A percentile compares a stretch with the other conserved stretches of the same genome.
Evolutionary conservation across 1,140 invertebrate genomes (phyloP).

Genomic region (Charaxes varanes): DNA sequence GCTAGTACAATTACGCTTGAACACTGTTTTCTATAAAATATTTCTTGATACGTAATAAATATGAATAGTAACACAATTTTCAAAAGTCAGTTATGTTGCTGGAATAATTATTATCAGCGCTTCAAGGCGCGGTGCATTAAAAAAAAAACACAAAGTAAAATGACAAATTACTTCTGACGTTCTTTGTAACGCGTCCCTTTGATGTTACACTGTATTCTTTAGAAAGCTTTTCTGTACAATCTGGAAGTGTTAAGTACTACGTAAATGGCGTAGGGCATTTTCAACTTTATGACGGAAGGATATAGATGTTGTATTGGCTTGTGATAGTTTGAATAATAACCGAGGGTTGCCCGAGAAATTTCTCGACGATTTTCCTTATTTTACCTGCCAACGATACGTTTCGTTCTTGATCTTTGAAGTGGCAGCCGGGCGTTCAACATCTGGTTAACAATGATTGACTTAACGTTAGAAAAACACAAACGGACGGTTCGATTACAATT

Average conservation of each 20-base stretch:
- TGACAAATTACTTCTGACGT: constrained; percentile 34
- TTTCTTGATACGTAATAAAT: too few species aligned
- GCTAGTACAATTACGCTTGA: too few species aligned
- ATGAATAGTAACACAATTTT: too few species aligned
- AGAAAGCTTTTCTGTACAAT: constrained; percentile 3
- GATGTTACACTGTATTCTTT: constrained; percentile 26
- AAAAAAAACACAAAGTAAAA: constrained; percentile 24
- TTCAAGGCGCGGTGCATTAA: too few species aligned
- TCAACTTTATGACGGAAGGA: neutral
- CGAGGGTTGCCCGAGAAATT: constrained; percentile 1
- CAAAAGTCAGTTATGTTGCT: too few species aligned
- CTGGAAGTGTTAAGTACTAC: neutral
- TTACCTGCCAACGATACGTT: constrained; percentile 17
- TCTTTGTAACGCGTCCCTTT: constrained; percentile 30
- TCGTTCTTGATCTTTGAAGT: constrained; percentile 17
- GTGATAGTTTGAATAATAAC: neutral
- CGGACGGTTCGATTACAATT: constrained; percentile 9
- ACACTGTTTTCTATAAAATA: too few species aligned
- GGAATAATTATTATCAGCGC: too few species aligned
- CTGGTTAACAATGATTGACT: constrained; percentile 19
- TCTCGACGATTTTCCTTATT: constrained; percentile 15
- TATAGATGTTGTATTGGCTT: neutral
- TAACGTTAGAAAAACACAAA: constrained; percentile 7
- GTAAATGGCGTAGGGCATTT: neutral
- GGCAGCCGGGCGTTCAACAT: constrained; percentile 6